phyloP scores from a whole-genome alignment of 1,140 invertebrate species.

The Neotoxoptera formosana region DNA sequence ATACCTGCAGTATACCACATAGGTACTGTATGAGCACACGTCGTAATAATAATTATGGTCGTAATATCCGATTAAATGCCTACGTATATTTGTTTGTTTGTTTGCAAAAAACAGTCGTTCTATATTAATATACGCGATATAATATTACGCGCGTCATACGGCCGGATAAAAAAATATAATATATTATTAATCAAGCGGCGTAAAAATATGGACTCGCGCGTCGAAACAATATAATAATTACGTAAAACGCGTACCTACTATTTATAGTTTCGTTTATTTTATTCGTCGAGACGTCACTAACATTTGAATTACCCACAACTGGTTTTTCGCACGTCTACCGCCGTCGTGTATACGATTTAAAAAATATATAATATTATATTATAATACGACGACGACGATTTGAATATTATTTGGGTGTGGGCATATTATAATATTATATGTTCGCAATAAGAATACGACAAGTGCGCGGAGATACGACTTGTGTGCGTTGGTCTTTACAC shows the following conservation, averaged over 20 bases:
- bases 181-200: neutral
- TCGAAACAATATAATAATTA: neutral
- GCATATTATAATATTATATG: no score
- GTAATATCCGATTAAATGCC: neutral
- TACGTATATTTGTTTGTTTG: neutral
- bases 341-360: no score
- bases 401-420: no score
- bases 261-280: neutral
- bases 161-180: neutral
- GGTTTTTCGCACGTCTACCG: neutral
- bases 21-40: neutral
- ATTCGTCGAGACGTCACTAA: neutral
- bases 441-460: neutral
- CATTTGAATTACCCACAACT: neutral
- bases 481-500: neutral
- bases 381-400: no score
- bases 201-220: neutral
- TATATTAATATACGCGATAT: neutral
- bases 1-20: neutral
- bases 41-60: neutral
- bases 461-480: neutral
- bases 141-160: neutral
- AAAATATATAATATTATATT: neutral
- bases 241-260: neutral
- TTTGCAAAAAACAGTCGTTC: neutral